Base-by-base conservation (phyloP, 2,888 invertebrate genomes). In the Endomychus coccineus region DNA sequence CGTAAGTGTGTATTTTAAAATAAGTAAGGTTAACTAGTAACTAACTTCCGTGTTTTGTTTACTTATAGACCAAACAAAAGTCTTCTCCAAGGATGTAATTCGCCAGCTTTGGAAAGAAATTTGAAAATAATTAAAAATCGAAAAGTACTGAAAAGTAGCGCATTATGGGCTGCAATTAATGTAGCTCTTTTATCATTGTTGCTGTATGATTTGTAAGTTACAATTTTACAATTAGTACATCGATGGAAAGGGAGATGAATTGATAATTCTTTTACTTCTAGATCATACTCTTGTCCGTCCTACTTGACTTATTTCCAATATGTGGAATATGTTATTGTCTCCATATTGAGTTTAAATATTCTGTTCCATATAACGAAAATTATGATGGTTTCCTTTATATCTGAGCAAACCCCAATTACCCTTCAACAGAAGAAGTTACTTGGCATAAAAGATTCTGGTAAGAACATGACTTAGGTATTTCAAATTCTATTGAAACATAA, bases 131-230 rank as follows among this genome's bases (percentile, higher is more conserved):
- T 69, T 30, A 73, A 73, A 46, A 67, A 61, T 1, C 67, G 71
- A 38, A 65, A 59, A 41, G 72, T 70, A 54, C 68, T 74, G 2
- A 67, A 69, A 4, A 66, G 56, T 34, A 70, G 74, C 13, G 54
- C 76, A n/a, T 69, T 70, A 45, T 79, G 79, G 76, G 73, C 76
- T 29, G 51, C 66, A 7, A 55, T 78, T 10, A 80, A 80, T 52
- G 63, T 69, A n/a, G 52, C 64, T 6, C 49, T 78, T 16, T 60
- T 79, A 16, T 51, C 71, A 9, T 50, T 76, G 32, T 62, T 79
- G 22, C 54, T 71, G 5, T 77, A 74, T 53, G 80, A 80, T 54
- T 63, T 80, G 80, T 80, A 62, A 70, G 75, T 64, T 34, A 38
- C 23, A 36, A 24, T 23, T 24, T 16, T 31, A 13, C 3, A n/a